A percentile compares a stretch with the other conserved stretches of the same genome.
Conservation (phyloP, 2,888 invertebrate species). For the Terebella lapidaria region DNA sequence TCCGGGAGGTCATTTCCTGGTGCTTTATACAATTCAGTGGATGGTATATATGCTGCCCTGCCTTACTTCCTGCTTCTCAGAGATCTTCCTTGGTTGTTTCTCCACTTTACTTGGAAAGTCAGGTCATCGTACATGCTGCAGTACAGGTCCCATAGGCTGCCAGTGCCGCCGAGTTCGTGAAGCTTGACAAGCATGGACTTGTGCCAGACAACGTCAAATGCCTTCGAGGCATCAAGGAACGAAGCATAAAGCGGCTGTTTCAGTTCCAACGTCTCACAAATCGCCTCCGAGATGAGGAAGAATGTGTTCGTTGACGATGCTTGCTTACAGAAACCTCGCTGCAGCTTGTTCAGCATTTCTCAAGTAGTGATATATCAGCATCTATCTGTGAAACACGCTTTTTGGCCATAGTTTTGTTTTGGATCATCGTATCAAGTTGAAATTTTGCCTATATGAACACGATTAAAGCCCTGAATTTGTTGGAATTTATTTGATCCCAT, state of each 20-base stretch:
- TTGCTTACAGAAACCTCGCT: too few relatives aligned
- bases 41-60: not conserved
- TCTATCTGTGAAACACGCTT: too few relatives aligned
- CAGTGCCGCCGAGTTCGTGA: not conserved
- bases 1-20: not conserved
- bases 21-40: not conserved
- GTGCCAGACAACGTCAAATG: not conserved
- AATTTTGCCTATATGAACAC: too few relatives aligned
- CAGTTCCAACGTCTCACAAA: not conserved
- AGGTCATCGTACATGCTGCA: not conserved
- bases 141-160: not conserved
- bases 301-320: too few relatives aligned
- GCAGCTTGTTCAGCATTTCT: too few relatives aligned
- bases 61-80: not conserved
- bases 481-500: too few relatives aligned
- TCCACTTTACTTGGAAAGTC: not conserved
- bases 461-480: too few relatives aligned
- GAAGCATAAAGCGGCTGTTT: not conserved
- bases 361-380: too few relatives aligned
- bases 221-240: not conserved
- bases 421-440: too few relatives aligned
- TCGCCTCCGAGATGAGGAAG: too few relatives aligned
- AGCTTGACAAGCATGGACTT: not conserved
- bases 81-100: not conserved
- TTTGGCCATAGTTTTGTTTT: too few relatives aligned